phyloP scores from a whole-genome alignment of 2,888 invertebrate genomes.

The Lottia gigantea region DNA sequence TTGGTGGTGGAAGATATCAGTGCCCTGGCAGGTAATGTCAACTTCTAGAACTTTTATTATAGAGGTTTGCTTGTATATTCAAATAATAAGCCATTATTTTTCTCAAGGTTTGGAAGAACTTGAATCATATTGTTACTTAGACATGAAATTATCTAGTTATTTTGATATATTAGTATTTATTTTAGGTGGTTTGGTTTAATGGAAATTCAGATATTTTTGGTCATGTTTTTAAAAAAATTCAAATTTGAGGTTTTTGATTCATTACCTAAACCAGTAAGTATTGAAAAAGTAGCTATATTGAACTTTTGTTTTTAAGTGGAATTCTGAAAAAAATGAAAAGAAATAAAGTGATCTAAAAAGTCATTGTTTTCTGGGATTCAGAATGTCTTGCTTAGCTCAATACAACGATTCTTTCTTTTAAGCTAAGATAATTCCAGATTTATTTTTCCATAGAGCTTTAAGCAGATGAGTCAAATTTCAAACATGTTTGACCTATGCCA shows the following conservation, averaged over 20 bases:
- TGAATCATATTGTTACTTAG: no score
- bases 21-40: slow-evolving; percentile 60
- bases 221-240: slow-evolving; percentile 49
- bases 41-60: not conserved
- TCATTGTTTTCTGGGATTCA: no score
- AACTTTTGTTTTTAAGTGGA: no score
- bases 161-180: slow-evolving; percentile 16
- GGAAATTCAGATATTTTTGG: slow-evolving; percentile 60
- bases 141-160: not conserved
- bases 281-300: no score
- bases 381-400: no score
- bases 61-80: not conserved
- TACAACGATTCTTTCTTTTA: no score
- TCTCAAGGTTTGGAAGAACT: no score
- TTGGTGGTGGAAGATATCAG: slow-evolving; percentile 63
- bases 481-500: not conserved
- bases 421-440: no score
- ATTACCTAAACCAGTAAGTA: slow-evolving; percentile 47
- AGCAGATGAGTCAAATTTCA: no score
- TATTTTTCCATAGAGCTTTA: not conserved
- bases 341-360: no score
- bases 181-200: slow-evolving; percentile 62
- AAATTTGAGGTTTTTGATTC: slow-evolving; percentile 37
- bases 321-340: no score
- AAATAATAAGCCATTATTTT: no score